Percentiles rank a stretch among this genome's conserved stretches.
Conservation (phyloP, 2,797 vertebrate species). For the Carcharodon carcharias region DNA sequence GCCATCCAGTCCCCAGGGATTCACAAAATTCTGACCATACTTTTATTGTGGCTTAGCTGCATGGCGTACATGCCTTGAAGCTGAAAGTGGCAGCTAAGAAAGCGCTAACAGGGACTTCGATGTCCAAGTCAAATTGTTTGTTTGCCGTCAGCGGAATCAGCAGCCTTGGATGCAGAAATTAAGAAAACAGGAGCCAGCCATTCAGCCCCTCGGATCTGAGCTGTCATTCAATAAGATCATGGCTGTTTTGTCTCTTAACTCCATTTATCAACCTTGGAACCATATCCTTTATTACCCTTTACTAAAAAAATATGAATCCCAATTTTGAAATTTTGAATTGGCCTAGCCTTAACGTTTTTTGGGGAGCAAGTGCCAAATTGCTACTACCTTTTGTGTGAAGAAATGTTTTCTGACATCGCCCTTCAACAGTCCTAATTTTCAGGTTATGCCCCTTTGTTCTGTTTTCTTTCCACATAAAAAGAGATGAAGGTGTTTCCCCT, state of each 20-base stretch:
- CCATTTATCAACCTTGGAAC: background rate
- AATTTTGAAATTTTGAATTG: background rate
- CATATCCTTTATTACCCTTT: background rate
- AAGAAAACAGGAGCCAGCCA: background rate
- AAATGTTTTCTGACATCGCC: background rate
- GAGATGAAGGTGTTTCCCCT: no score
- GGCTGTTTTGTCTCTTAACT: background rate
- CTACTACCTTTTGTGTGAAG: background rate
- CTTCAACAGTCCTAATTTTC: background rate
- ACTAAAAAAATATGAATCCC: background rate
- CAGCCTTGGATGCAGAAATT: background rate
- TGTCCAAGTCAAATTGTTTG: background rate
- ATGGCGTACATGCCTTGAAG: no score
- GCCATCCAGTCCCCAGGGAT: no score
- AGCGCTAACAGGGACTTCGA: background rate
- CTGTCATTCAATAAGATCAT: background rate
- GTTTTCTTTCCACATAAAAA: no score
- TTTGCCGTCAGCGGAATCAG: background rate
- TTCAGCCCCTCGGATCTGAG: background rate
- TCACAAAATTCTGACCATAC: no score
- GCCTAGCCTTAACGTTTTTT: background rate
- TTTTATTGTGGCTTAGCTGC: background rate
- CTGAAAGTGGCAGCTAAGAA: background rate
- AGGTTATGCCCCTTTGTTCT: no score
- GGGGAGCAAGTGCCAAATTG: background rate